Base-by-base conservation (phyloP, 2,888 invertebrate genomes). In the Craniophora ligustri region DNA sequence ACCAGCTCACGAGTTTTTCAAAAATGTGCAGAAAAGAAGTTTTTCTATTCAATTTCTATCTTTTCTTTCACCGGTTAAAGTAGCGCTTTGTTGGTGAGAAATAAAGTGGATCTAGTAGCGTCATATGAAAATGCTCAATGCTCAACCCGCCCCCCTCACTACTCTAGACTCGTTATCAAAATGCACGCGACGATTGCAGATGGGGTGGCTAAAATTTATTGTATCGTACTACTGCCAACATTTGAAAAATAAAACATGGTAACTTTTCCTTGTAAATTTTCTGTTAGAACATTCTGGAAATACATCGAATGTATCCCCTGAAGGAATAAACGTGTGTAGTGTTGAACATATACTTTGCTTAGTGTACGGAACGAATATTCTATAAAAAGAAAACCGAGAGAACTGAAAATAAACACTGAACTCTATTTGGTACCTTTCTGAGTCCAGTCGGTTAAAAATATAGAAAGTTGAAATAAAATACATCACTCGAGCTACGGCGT, bases 391-490 rank as follows among this genome's bases (percentile, higher is more conserved):
- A 32, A 23, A 26, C 6, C 7, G n/a, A n/a, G n/a, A 30, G 38
- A 35, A 50, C 45, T 32, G 18, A 28, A 67, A 51, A 47, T 62
- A 60, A 42, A 61, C 32, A 36, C 18, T 45, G 26, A 13, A 63
- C 28, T 13, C 3, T 26, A 26, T 26, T 42, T 31, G 26, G 32
- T 30, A 54, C 18, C 10, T 15, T 31, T 36, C 39, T 39, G 11
- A 35, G 39, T 11, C 23, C 18, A 54, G 19, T 32, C 11, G 69
- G 45, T 63, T 19, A 28, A 64, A 63, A 69, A 64, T 64, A 64
- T 56, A 55, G 69, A 64, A 55, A 64, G 38, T n/a, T 45, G 34
- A 48, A 47, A 72, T 68, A 46, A 63, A 57, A 56, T 59, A 73
- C 44, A 35, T 60, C 40, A 46, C 32, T 21, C 39, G 53, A 16